Evolutionary conservation across 2,797 vertebrate species (phyloP), one percentile per base, ranked within the genome.

Genomic region (Enteromius anoplus): DNA sequence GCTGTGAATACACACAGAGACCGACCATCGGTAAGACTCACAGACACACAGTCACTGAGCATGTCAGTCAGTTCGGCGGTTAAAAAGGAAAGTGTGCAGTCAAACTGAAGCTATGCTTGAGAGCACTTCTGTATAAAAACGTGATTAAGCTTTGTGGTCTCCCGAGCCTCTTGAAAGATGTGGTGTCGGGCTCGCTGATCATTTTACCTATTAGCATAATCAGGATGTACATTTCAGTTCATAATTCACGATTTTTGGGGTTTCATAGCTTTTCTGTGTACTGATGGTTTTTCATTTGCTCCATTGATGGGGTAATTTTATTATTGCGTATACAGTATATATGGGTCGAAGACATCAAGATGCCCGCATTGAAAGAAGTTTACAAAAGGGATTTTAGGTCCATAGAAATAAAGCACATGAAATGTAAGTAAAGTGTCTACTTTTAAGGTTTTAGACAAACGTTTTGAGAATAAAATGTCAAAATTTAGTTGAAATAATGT

Each of bases 1-100:
- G 95, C 96, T 0, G 94, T 97, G 83, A 96, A 97, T 90, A 97
- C 96, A 10, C 96, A 98, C 86, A 79, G 94, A 90, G 95, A 95
- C 72, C 93, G 91, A 84, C 96, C 96, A 75, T 93, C 93, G 94
- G 96, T 97, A 93, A 90, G 95, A 85, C 21, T 66, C 8, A 23
- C 29, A 19, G 65, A 34, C 37, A 53, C 82, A 65, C 26, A 55
- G 3, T 53, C 53, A 75, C 29, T 23, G 12, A 71, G 12, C 14
- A 29, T n/a, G 37, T 21, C 26, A 34, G 51, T 21, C 6, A 51
- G n/a, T 60, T 21, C 17, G 8, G n/a, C 26, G 40, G 72, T 29
- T 75, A n/a, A 60, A 40, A 58, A 12, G 29, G 51, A 75, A 55
- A 40, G 51, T 75, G 32, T 40, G 72, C 21, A 64, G 37, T 51